A percentile compares a stretch with the other conserved stretches of the same genome.
phyloP scores from a whole-genome alignment of 1,140 invertebrate genomes.

The Holcopasites calliopsidis region DNA sequence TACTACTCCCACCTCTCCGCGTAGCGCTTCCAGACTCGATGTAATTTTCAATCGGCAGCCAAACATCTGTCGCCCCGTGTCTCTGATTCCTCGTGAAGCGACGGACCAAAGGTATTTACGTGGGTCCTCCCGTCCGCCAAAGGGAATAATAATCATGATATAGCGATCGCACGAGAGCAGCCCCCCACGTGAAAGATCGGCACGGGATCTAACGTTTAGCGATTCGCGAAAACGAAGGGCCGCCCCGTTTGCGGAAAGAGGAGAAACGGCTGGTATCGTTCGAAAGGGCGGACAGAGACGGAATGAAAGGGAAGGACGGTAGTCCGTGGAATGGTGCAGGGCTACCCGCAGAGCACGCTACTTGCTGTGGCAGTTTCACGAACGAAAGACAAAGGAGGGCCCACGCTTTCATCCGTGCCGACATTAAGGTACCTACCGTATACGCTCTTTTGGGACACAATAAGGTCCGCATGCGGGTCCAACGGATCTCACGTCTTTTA shows the following conservation, averaged over 20 bases:
- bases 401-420: slow-evolving; percentile 73
- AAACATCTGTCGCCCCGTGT: no score
- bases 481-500: slow-evolving; percentile 71
- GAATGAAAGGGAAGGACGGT: slow-evolving; percentile 27
- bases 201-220: slow-evolving; percentile 5
- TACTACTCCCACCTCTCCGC: no score
- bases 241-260: background rate
- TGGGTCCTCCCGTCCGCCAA: no score
- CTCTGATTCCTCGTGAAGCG: no score
- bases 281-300: background rate
- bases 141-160: background rate
- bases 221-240: slow-evolving; percentile 32
- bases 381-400: slow-evolving; percentile 65
- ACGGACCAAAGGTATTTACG: no score
- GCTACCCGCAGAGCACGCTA: slow-evolving; percentile 65
- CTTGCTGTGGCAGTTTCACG: slow-evolving; percentile 66
- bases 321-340: slow-evolving; percentile 32
- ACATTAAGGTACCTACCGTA: slow-evolving; percentile 72
- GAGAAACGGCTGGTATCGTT: background rate
- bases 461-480: slow-evolving; percentile 73
- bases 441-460: slow-evolving; percentile 69
- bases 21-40: no score
- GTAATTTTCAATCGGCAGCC: no score
- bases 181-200: slow-evolving; percentile 13
- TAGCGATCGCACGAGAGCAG: background rate